Evolutionary conservation across 2,797 vertebrate species (phyloP).

Genomic region (Serranus cabrilla): DNA sequence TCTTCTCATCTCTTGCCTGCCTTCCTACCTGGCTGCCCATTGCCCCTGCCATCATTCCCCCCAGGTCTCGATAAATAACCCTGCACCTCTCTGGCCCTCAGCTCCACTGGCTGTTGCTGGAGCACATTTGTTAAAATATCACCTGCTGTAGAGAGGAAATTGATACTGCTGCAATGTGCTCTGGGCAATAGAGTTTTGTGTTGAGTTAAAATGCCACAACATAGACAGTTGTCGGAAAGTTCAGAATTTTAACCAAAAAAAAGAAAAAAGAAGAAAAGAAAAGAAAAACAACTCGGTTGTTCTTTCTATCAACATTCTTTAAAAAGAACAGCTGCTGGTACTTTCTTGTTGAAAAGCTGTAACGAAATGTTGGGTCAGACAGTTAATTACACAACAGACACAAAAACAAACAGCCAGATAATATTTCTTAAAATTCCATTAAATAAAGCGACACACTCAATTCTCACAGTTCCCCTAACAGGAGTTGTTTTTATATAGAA

Average conservation of each 20-base stretch:
- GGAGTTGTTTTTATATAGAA: constrained; percentile 57
- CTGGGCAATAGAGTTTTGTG: constrained; percentile 70
- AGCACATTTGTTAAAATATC: constrained; percentile 92
- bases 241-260: constrained; percentile 43
- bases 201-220: constrained; percentile 77
- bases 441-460: constrained; percentile 71
- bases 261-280: neutral
- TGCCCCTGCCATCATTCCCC: constrained; percentile 87
- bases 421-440: constrained; percentile 71
- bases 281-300: constrained; percentile 39
- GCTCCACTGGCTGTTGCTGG: constrained; percentile 78
- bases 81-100: constrained; percentile 79
- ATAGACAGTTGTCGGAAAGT: constrained; percentile 68
- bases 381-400: constrained; percentile 35
- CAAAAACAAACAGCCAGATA: constrained; percentile 39
- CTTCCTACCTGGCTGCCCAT: constrained; percentile 81
- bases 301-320: constrained; percentile 27
- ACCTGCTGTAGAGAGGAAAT: constrained; percentile 88
- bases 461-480: constrained; percentile 62
- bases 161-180: constrained; percentile 86
- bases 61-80: constrained; percentile 90
- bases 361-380: constrained; percentile 39
- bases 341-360: constrained; percentile 36
- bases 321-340: constrained; percentile 27
- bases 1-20: constrained; percentile 75